phyloP scores from a whole-genome alignment of 1,140 invertebrate species.

The Solen grandis region DNA sequence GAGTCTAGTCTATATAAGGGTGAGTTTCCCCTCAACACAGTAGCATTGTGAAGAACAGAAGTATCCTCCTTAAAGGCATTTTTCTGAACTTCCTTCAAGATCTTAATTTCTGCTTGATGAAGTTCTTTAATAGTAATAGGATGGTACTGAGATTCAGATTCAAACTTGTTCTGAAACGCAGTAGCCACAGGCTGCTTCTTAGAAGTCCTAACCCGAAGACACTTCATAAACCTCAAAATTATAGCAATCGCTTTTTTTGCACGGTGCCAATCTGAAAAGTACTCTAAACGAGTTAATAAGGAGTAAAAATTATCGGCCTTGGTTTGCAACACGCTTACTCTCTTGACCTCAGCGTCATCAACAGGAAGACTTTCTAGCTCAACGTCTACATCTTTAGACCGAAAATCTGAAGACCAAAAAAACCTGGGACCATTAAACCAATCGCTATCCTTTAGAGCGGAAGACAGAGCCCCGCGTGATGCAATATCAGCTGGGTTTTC shows the following conservation, averaged over 20 bases:
- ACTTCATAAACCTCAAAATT: constrained; percentile 1
- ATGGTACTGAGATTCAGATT: not conserved
- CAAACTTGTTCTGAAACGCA: not conserved
- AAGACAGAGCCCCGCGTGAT: not conserved
- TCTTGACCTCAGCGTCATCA: constrained; percentile 20
- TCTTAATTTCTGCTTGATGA: not conserved
- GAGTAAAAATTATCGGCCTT: not conserved
- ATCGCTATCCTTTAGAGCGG: not conserved
- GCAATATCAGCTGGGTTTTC: constrained; percentile 49
- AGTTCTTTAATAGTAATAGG: not conserved
- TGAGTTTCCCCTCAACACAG: not conserved
- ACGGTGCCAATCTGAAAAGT: constrained; percentile 7
- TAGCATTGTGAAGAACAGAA: not conserved
- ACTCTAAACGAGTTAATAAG: not conserved
- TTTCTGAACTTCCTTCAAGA: not conserved
- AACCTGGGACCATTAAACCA: constrained; percentile 2
- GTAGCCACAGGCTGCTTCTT: not conserved
- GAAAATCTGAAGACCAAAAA: not conserved
- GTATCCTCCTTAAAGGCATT: not conserved
- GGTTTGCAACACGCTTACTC: not conserved
- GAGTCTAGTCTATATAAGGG: constrained; percentile 12
- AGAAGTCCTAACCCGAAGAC: not conserved
- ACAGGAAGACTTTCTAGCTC: not conserved
- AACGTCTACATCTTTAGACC: not conserved
- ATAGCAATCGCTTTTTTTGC: constrained; percentile 18